Conservation (phyloP, 2,113 vertebrate genomes). For the Melospiza georgiana region DNA sequence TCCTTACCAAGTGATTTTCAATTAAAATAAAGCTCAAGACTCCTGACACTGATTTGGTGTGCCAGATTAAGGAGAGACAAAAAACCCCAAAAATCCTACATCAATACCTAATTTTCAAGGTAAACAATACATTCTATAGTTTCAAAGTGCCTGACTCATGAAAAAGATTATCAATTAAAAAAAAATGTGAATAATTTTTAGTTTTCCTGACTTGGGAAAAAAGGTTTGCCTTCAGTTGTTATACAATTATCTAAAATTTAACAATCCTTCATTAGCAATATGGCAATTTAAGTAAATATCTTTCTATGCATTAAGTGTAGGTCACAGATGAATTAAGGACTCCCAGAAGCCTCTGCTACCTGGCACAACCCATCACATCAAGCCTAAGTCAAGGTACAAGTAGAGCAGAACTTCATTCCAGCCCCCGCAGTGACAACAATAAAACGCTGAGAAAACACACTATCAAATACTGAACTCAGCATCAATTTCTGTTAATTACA, state of each 20-base stretch:
- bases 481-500: constrained; percentile 98
- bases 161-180: neutral
- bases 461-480: constrained; percentile 90
- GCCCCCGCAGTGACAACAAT: constrained; percentile 83
- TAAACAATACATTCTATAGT: constrained; percentile 45
- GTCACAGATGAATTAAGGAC: constrained; percentile 70
- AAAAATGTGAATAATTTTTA: neutral
- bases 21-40: constrained; percentile 68
- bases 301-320: constrained; percentile 66
- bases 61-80: neutral
- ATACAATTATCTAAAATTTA: constrained; percentile 60
- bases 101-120: constrained; percentile 13
- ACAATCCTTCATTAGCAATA: constrained; percentile 49
- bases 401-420: constrained; percentile 82
- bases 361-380: constrained; percentile 76
- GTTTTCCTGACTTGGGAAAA: constrained; percentile 54
- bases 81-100: neutral
- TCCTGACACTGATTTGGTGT: constrained; percentile 46
- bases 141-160: constrained; percentile 27
- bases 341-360: constrained; percentile 77
- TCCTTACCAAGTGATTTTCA: constrained; percentile 76
- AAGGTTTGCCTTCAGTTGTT: constrained; percentile 40
- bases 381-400: constrained; percentile 79
- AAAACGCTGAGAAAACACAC: constrained; percentile 85
- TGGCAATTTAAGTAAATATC: constrained; percentile 74